These are phyloP conservation scores for Teleogryllus oceanicus DNA, from an alignment of 2,888 invertebrate genomes.

Conservation along the genomic window DNA sequence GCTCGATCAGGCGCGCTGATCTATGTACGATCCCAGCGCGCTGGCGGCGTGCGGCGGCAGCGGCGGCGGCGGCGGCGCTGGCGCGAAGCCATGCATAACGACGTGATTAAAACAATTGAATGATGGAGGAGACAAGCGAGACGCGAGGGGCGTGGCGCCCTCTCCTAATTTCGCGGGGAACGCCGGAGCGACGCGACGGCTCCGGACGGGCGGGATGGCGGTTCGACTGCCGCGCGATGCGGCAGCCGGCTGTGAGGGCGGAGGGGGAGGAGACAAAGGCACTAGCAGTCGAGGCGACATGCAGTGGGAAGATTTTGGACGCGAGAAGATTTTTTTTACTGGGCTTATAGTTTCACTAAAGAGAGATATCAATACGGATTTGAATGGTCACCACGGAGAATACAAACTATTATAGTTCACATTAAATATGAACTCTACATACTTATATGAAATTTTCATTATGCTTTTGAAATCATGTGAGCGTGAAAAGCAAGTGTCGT, in stretches of 20 bases:
- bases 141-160: neutral
- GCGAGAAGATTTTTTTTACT: too few species aligned
- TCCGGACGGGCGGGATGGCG: neutral
- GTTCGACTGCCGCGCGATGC: neutral
- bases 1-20: neutral
- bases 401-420: too few species aligned
- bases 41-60: neutral
- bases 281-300: too few species aligned
- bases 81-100: conserved; percentile 18
- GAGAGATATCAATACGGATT: too few species aligned
- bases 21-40: neutral
- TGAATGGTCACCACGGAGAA: too few species aligned
- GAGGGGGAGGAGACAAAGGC: too few species aligned
- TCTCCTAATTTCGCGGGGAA: conserved; percentile 18
- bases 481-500: too few species aligned
- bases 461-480: too few species aligned
- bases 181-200: neutral
- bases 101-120: conserved; percentile 18
- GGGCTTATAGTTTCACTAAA: too few species aligned
- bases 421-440: too few species aligned
- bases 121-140: conserved; percentile 1
- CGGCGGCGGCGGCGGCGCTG: conserved; percentile 3
- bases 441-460: too few species aligned
- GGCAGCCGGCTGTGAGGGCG: neutral
- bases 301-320: too few species aligned